phyloP scores from a whole-genome alignment of 2,797 vertebrate genomes.

The Otolemur crassicaudatus region DNA sequence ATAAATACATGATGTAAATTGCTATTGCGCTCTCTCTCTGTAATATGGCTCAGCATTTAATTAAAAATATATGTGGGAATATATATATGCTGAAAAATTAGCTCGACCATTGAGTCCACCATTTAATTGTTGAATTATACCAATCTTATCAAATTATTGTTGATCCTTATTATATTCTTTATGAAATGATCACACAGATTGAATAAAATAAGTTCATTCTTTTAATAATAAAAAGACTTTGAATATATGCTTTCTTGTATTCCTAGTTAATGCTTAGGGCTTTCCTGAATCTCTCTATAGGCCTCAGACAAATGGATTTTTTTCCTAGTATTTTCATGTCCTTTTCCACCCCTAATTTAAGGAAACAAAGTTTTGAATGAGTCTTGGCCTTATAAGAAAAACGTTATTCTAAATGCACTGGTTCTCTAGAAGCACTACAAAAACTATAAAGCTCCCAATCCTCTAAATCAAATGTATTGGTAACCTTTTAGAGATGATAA shows the following conservation, averaged over 20 bases:
- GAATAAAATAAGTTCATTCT: not conserved
- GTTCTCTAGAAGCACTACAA: not conserved
- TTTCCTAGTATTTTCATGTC: not conserved
- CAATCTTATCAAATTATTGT: not conserved
- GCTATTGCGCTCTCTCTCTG: not conserved
- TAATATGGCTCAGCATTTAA: not conserved
- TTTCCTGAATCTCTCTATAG: not conserved
- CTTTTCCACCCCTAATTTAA: not conserved
- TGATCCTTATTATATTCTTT: not conserved
- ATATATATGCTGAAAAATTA: not conserved
- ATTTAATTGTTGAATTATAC: not conserved
- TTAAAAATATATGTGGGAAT: not conserved
- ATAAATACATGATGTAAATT: constrained; percentile 11
- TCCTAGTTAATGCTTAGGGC: not conserved
- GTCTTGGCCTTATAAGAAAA: not conserved
- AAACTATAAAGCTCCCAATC: not conserved
- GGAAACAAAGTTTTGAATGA: not conserved
- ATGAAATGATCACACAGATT: not conserved
- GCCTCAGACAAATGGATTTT: not conserved
- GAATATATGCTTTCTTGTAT: not conserved
- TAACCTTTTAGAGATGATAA: not conserved
- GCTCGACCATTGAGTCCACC: not conserved
- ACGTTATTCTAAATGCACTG: not conserved
- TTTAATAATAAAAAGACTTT: not conserved
- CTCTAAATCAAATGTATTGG: not conserved